A percentile compares a stretch with the other conserved stretches of the same genome.
Conservation (phyloP, 2,888 invertebrate genomes). For the Drosophila hamatofila region DNA sequence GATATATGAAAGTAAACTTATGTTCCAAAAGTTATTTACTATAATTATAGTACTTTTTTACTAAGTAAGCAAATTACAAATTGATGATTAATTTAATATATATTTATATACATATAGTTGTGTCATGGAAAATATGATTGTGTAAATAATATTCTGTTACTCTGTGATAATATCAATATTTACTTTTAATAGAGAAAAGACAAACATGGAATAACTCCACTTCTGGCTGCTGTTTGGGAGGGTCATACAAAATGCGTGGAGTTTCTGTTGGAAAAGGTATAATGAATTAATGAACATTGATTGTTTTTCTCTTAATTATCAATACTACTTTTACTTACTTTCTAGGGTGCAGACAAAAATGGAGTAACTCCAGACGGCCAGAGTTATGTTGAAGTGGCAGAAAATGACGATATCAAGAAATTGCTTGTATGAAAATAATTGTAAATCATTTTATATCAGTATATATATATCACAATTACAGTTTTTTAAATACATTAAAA, state of each 20-base stretch:
- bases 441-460: constrained; percentile 33
- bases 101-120: background rate
- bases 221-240: constrained; percentile 98
- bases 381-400: constrained; percentile 94
- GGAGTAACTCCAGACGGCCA: constrained; percentile 95
- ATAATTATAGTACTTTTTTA: too few species aligned
- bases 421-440: constrained; percentile 85
- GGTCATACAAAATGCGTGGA: constrained; percentile 97
- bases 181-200: constrained; percentile 90
- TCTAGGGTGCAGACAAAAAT: constrained; percentile 91
- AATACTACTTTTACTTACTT: background rate
- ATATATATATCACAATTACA: constrained; percentile 9
- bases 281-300: background rate
- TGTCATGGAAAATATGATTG: background rate
- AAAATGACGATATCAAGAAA: constrained; percentile 95
- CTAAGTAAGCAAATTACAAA: background rate
- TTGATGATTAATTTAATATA: background rate
- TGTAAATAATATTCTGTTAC: too few species aligned
- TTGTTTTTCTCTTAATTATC: background rate
- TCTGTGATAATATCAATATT: background rate
- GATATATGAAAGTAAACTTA: too few species aligned
- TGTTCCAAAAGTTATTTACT: too few species aligned
- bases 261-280: constrained; percentile 93
- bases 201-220: constrained; percentile 97
- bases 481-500: constrained; percentile 1